Evolutionary conservation across 2,797 vertebrate species (phyloP), one percentile per base, ranked within the genome.

Genomic region (Sebastes dallii): DNA sequence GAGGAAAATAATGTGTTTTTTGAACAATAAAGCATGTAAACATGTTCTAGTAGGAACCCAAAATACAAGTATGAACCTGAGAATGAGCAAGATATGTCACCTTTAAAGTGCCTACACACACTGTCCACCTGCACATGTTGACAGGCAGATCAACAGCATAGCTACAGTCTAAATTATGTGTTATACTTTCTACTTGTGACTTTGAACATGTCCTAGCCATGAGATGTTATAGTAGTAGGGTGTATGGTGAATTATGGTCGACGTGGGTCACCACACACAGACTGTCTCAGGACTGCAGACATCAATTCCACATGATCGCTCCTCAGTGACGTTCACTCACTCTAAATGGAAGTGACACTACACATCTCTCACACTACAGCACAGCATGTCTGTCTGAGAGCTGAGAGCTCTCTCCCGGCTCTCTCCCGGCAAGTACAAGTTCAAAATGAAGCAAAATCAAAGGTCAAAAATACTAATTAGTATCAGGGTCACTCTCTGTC

Each of bases 291-390:
- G 85, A 77, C 64, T 56, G 67, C 54, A 55, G 27, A 75, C 66
- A 80, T 81, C 78, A 70, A 54, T 84, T 79, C 22, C 22, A 75
- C 27, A 74, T 61, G 82, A 75, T 4, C 3, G 29, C 76, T 65
- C 18, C 18, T 54, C 29, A 56, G 66, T 76, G 79, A 71, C 61
- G 25, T 0, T 14, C 67, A 18, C 18, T 50, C 46, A 34, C 24
- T 34, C 55, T 77, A 14, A 76, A 27, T 56, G 34, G 27, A 73
- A 36, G 70, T 25, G 65, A 75, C 66, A 32, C 6, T 5, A 25
- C 54, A 64, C 22, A 13, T 42, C 29, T 70, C 65, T 8, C 50
- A 25, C 18, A 39, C 36, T 4, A 54, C 32, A 20, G 27, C 6
- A 6, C 29, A 59, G 24, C 18, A 34, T 9, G n/a, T 60, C n/a